Conservation (phyloP, 2,888 invertebrate genomes). For the Papilio elwesi region DNA sequence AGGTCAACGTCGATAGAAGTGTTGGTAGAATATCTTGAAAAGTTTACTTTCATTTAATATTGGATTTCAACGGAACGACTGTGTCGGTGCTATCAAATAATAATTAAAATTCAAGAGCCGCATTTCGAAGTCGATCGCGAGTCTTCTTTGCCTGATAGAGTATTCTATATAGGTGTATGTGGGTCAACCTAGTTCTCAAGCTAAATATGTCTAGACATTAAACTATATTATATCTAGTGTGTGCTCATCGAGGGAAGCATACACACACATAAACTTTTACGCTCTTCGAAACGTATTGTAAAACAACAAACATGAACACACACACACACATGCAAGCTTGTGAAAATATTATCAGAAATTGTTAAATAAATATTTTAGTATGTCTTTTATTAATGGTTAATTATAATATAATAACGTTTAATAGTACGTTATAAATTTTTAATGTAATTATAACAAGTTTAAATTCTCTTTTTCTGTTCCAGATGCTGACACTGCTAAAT, state of each 20-base stretch:
- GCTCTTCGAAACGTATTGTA: slow-evolving; percentile 1
- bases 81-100: slow-evolving; percentile 50
- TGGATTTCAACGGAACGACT: slow-evolving; percentile 40
- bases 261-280: slow-evolving; percentile 44
- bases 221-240: slow-evolving; percentile 30
- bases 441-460: not conserved
- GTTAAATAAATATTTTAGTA: not conserved
- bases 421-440: not conserved
- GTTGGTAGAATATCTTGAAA: slow-evolving; percentile 26
- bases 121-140: slow-evolving; percentile 60
- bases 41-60: slow-evolving; percentile 40
- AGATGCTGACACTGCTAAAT: not conserved
- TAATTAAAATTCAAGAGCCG: slow-evolving; percentile 69
- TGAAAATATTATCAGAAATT: not conserved
- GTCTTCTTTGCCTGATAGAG: slow-evolving; percentile 63
- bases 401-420: not conserved
- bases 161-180: slow-evolving; percentile 61
- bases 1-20: slow-evolving; percentile 17
- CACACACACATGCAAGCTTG: slow-evolving; percentile 35
- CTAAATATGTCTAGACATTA: slow-evolving; percentile 44
- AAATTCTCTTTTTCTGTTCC: not conserved
- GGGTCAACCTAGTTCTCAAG: slow-evolving; percentile 60
- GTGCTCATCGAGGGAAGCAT: slow-evolving; percentile 16
- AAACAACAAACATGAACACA: slow-evolving; percentile 23
- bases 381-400: not conserved